Evolutionary conservation across 1,140 invertebrate genomes (phyloP).

Genomic region (Lepidurus packardi): DNA sequence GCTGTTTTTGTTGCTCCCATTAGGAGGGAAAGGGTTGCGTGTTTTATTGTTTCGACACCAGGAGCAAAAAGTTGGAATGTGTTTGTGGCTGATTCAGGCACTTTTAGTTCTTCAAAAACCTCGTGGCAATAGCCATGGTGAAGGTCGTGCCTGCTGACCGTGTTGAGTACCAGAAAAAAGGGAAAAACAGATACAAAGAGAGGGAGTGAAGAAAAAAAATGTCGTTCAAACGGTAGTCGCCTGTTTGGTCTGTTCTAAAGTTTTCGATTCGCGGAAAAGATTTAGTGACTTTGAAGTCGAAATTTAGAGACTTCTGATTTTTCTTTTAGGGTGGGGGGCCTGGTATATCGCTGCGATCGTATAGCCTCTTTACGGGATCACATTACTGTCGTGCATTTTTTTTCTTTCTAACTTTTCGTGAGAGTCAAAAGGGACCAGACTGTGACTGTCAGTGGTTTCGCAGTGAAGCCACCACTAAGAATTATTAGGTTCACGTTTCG

Average conservation of each 20-base stretch:
- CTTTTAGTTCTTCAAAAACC: no score
- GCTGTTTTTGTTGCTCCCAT: background rate
- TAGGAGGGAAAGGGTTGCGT: background rate
- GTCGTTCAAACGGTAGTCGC: background rate
- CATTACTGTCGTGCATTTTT: no score
- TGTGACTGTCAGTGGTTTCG: background rate
- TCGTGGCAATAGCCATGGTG: no score
- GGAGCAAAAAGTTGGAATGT: no score
- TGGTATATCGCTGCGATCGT: background rate
- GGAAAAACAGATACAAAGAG: background rate
- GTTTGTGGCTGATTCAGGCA: no score
- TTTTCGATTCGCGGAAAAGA: conserved; percentile 21
- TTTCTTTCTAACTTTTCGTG: background rate
- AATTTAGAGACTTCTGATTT: background rate
- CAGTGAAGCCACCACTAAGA: background rate
- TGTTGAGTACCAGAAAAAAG: background rate
- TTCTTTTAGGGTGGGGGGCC: background rate
- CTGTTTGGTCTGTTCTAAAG: background rate
- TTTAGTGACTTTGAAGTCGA: no score
- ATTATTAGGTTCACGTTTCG: background rate
- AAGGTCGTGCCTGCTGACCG: no score
- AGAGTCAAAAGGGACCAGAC: background rate
- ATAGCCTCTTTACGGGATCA: background rate
- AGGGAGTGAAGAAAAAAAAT: background rate
- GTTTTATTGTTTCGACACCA: no score